Conservation (phyloP, 2,797 vertebrate genomes). For the Lacerta viridis region DNA sequence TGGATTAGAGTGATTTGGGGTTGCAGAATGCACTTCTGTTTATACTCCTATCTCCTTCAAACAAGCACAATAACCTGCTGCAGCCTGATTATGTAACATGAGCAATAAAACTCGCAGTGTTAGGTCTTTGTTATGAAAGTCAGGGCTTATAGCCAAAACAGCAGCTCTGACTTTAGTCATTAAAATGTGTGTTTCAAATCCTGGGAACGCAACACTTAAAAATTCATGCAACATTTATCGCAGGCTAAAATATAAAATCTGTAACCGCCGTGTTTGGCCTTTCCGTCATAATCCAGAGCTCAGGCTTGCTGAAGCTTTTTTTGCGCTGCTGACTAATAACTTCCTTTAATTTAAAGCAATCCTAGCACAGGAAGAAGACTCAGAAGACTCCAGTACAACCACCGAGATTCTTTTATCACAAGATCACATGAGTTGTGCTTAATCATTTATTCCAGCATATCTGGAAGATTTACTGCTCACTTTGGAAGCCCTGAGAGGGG, state of each 20-base stretch:
- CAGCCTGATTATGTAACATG: neutral
- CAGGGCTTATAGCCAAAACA: neutral
- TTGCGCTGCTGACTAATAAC: neutral
- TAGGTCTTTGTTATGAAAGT: neutral
- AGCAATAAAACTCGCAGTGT: neutral
- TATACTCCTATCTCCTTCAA: neutral
- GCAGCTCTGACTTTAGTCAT: neutral
- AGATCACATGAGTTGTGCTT: neutral
- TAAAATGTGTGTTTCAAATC: conserved; percentile 1
- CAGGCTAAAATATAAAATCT: neutral
- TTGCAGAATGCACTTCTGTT: neutral
- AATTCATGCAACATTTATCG: neutral
- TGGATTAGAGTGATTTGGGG: neutral
- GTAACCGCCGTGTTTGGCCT: neutral
- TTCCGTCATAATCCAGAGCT: neutral
- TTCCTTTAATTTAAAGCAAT: neutral
- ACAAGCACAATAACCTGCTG: neutral
- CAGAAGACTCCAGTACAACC: neutral
- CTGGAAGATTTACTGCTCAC: neutral
- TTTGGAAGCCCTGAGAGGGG: neutral
- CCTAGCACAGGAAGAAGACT: conserved; percentile 13
- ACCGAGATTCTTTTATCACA: conserved; percentile 3
- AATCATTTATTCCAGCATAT: neutral
- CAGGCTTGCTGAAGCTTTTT: neutral
- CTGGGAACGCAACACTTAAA: neutral